Percentiles rank a stretch among this genome's conserved stretches.
Conservation (phyloP, 2,113 vertebrate genomes). For the Siniperca chuatsi region DNA sequence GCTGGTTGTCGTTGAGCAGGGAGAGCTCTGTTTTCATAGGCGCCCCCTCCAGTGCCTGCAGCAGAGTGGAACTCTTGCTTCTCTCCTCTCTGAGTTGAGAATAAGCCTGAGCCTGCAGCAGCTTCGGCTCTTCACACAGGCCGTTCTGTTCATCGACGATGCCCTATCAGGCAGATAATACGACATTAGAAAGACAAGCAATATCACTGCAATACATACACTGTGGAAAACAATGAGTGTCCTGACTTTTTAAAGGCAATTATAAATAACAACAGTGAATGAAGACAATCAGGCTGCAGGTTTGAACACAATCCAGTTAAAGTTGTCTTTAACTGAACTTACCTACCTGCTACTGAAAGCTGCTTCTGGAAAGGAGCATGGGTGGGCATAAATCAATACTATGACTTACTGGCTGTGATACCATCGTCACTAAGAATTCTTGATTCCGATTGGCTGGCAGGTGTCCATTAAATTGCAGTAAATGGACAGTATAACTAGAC, state of each 20-base stretch:
- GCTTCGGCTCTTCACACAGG: slow-evolving; percentile 43
- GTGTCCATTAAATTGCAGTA: not conserved
- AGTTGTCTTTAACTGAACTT: too few species aligned
- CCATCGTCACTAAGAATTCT: not conserved
- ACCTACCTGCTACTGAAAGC: too few species aligned
- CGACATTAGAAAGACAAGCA: not conserved
- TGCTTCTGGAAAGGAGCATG: too few species aligned
- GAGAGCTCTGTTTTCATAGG: slow-evolving; percentile 45
- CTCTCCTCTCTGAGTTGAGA: slow-evolving; percentile 63
- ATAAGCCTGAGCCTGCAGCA: slow-evolving; percentile 32
- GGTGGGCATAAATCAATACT: not conserved
- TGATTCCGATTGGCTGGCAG: not conserved
- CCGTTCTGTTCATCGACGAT: not conserved
- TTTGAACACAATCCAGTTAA: too few species aligned
- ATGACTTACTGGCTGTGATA: not conserved
- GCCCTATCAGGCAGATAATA: slow-evolving; percentile 18
- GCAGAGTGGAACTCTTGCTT: slow-evolving; percentile 66
- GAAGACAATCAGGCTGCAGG: too few species aligned
- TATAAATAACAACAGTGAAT: too few species aligned
- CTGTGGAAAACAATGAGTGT: not conserved
- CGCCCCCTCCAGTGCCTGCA: slow-evolving; percentile 49
- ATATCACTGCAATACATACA: not conserved
- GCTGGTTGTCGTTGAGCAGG: slow-evolving; percentile 66
- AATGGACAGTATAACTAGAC: not conserved
- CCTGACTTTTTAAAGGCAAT: not conserved